Base-by-base conservation (phyloP, 2,113 vertebrate genomes). In the Ceuthmochares aereus region DNA sequence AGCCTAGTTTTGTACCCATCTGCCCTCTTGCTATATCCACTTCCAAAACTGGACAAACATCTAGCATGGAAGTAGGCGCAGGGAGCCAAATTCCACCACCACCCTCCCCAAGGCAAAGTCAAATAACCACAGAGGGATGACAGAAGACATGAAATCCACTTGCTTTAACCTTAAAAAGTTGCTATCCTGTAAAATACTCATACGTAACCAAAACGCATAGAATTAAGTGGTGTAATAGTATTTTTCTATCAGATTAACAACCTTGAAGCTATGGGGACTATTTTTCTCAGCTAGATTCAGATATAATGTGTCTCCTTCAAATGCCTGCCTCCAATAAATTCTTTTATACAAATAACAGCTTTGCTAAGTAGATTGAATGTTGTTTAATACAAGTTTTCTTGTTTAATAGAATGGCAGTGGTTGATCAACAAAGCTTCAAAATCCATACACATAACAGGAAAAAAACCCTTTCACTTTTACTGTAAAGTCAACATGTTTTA, bases 371-470 rank as follows among this genome's bases (percentile, higher is more conserved):
- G 58, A 92, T 37, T 54, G 51, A 43, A 43, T 73, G 72, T 63
- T 87, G 74, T 75, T 89, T 97, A 87, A 62, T 97, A 20, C 59
- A 32, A 69, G 56, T 93, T 93, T 88, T 94, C 51, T 95, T 64
- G 45, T 66, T 95, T 91, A 93, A 78, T 49, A 92, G 72, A 85
- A 89, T 30, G 68, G 40, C 21, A 88, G 73, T 63, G 81, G 64
- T 27, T 52, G 70, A 93, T 67, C 87, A 85, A 77, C 79, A 85
- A 67, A 91, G 37, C 75, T 55, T 89, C 92, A 94, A 95, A 87
- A 89, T 34, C 27, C 21, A 92, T 62, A 89, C 5, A 64, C 13
- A 34, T 12, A 47, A 63, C 0, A 63, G 34, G 37, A 91, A 84
- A 12, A 49, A 10, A 21, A 10, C 7, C 19, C 43, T 29, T 74